Base-by-base conservation (phyloP, 2,888 invertebrate genomes). In the Onthophagus sagittarius region DNA sequence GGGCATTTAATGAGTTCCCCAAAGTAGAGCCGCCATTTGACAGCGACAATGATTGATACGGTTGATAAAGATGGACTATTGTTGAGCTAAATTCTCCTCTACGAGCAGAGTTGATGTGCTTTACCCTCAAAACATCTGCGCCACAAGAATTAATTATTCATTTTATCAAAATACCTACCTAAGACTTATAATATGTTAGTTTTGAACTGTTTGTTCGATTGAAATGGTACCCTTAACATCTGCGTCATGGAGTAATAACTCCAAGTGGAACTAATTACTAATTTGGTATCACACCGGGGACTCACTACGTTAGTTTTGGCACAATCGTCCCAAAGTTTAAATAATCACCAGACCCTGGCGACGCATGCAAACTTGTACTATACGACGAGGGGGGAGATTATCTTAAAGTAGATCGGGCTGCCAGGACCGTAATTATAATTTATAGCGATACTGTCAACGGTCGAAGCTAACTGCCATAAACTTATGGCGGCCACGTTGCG, bases 31-130 rank as follows among this genome's bases (percentile, higher is more conserved):
- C 32, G 67, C 32, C 23, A 31, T 67, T 67, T 67, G 67, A 67
- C 67, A 67, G 67, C 67, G 67, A 67, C 67, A 67, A 67, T 67
- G 67, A 67, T 67, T 67, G 67, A 67, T 67, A 67, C 67, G 31
- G 67, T 23, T 32, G 67, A 67, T 67, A 67, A 32, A 67, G 67
- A 67, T 67, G 67, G 31, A 67, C 67, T 67, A 14, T 32, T 67
- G 67, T 23, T 67, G 67, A 23, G 67, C 32, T 67, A 67, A 67
- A 67, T 31, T 67, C 5, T 15, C 9, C 15, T 64, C 64, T 64
- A 23, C 23, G 23, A 2, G 3, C 2, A 23, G 23, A 23, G 64
- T 23, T 64, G 15, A 64, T 15, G 64, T 64, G 64, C 64, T 15
- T 64, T 67, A 67, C 67, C 67, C 15, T n/a, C 23, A 67, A 23